phyloP scores from a whole-genome alignment of 2,888 invertebrate species.

The Netelia virgata region DNA sequence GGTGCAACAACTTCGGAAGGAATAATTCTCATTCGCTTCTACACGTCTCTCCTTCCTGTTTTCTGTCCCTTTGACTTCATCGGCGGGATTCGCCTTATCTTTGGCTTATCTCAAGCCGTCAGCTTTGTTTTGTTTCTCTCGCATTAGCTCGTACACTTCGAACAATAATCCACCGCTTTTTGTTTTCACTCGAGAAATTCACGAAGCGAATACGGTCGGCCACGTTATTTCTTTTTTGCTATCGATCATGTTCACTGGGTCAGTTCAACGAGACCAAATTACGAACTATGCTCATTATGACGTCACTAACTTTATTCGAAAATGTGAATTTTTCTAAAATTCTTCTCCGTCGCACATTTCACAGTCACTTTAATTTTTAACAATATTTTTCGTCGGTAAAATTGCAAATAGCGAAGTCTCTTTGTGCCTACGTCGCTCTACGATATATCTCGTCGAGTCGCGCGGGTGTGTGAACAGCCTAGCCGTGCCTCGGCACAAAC shows the following conservation, averaged over 20 bases:
- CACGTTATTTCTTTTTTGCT: not conserved
- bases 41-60: conserved; percentile 18
- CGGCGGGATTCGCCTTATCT: not conserved
- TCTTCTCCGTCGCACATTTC: conserved; percentile 28
- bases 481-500: conserved; percentile 82
- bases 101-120: not conserved
- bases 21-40: conserved; percentile 56
- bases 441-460: conserved; percentile 41
- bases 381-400: conserved; percentile 5
- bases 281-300: not conserved
- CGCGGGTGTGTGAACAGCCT: conserved; percentile 69
- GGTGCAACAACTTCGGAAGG: conserved; percentile 81
- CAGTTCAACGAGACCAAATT: not conserved
- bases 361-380: conserved; percentile 19
- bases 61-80: conserved; percentile 1
- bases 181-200: conserved; percentile 7
- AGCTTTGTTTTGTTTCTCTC: not conserved
- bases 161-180: not conserved
- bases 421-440: conserved; percentile 2
- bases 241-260: not conserved
- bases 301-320: not conserved
- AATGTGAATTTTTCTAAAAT: too few species aligned
- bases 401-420: conserved; percentile 26
- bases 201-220: not conserved
- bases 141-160: not conserved